A percentile compares a stretch with the other conserved stretches of the same genome.
phyloP scores from a whole-genome alignment of 2,113 vertebrate species.

The Ascaphus truei region DNA sequence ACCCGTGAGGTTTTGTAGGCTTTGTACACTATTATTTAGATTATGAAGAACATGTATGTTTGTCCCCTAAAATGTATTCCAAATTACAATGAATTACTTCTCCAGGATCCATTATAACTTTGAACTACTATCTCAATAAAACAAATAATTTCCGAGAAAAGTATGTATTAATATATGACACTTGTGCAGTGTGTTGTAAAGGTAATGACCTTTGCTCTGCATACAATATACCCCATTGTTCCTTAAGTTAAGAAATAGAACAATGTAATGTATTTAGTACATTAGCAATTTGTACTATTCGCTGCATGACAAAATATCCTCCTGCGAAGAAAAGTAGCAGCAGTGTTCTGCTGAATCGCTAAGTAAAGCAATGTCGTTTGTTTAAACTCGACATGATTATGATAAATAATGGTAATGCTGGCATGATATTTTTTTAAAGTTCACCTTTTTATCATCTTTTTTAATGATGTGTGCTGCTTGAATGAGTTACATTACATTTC shows the following conservation, averaged over 20 bases:
- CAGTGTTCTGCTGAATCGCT: not conserved
- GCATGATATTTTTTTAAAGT: not conserved
- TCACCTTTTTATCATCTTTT: not conserved
- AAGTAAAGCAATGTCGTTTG: not conserved
- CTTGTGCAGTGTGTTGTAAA: not conserved
- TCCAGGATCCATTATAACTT: too few relatives aligned
- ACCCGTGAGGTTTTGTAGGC: too few relatives aligned
- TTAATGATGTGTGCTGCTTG: not conserved
- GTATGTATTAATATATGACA: not conserved
- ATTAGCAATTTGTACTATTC: too few relatives aligned
- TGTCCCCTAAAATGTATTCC: too few relatives aligned
- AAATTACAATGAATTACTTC: too few relatives aligned
- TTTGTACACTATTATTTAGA: too few relatives aligned
- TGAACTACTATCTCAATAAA: too few relatives aligned
- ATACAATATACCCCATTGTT: not conserved
- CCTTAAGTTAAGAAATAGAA: not conserved
- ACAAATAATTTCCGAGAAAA: too few relatives aligned
- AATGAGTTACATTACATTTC: not conserved
- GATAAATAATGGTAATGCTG: conserved; percentile 3
- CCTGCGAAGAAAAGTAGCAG: not conserved
- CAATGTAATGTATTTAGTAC: not conserved
- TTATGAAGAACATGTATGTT: too few relatives aligned
- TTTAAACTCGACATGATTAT: conserved; percentile 4
- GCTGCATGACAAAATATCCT: not conserved
- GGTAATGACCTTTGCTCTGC: not conserved